A percentile compares a stretch with the other conserved stretches of the same genome.
Evolutionary conservation across 1,140 invertebrate species (phyloP).

Genomic region (Drosophila mauritiana): DNA sequence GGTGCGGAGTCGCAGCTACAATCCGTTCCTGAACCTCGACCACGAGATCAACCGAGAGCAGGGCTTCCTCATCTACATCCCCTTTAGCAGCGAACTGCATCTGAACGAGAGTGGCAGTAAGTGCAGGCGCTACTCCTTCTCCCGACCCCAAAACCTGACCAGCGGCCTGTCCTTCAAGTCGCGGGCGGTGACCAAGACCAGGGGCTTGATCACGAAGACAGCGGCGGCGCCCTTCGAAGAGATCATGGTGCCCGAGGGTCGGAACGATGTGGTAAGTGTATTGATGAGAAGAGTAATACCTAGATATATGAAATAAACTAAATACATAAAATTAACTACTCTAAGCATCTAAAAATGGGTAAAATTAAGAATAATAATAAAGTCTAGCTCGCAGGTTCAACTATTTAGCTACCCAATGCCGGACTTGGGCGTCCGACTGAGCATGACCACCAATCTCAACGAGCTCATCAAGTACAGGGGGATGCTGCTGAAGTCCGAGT

Average conservation of each 20-base stretch:
- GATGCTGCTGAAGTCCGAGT: slow-evolving; percentile 83
- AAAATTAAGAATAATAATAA: background rate
- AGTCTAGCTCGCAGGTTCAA: slow-evolving; percentile 56
- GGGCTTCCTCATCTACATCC: slow-evolving; percentile 87
- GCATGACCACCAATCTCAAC: slow-evolving; percentile 74
- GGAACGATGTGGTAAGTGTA: slow-evolving; percentile 65
- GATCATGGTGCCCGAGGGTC: slow-evolving; percentile 69
- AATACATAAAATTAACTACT: no score
- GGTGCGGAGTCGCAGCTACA: slow-evolving; percentile 86
- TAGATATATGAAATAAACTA: no score
- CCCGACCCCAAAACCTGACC: slow-evolving; percentile 74
- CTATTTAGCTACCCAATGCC: slow-evolving; percentile 72
- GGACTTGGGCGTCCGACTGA: slow-evolving; percentile 72
- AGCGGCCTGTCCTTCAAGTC: slow-evolving; percentile 82
- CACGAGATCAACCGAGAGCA: slow-evolving; percentile 86
- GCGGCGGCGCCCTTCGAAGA: slow-evolving; percentile 69
- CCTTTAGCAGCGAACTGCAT: slow-evolving; percentile 85
- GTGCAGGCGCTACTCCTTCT: slow-evolving; percentile 72
- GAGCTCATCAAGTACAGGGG: slow-evolving; percentile 78
- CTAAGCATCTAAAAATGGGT: no score
- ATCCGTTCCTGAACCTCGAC: slow-evolving; percentile 87
- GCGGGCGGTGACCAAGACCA: slow-evolving; percentile 74
- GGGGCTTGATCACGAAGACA: slow-evolving; percentile 72
- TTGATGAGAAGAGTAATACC: no score
- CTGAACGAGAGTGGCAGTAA: slow-evolving; percentile 57